These are phyloP conservation scores for Spilogale gracilis DNA, from an alignment of 2,113 vertebrate species.

Conservation along the genomic window DNA sequence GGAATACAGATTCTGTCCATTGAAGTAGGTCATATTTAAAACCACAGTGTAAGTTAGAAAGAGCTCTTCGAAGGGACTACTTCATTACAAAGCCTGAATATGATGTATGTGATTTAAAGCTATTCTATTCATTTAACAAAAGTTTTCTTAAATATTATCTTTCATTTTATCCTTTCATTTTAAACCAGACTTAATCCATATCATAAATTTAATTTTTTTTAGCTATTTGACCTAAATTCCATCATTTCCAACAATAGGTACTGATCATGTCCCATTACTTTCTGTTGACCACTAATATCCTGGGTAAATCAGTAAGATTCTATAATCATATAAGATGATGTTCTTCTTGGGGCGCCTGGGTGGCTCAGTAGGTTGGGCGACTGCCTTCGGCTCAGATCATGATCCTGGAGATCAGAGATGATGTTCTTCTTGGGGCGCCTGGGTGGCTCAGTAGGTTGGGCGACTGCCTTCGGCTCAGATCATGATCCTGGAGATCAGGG, in stretches of 20 bases:
- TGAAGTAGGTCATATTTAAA: constrained; percentile 48
- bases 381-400: too few species aligned
- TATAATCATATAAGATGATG: background rate
- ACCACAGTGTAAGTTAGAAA: background rate
- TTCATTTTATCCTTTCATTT: background rate
- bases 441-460: too few species aligned
- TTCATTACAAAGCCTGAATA: background rate
- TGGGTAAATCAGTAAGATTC: background rate
- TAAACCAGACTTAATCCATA: background rate
- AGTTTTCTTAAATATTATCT: background rate
- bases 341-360: background rate
- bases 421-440: background rate
- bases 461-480: too few species aligned
- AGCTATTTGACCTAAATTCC: constrained; percentile 2
- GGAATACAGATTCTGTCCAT: background rate
- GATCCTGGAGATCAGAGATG: too few species aligned
- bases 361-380: too few species aligned
- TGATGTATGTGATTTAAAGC: background rate
- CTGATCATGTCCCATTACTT: background rate
- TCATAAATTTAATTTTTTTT: background rate
- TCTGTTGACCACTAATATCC: background rate
- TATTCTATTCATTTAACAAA: background rate
- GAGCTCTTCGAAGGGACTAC: background rate
- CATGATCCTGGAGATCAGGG: too few species aligned
- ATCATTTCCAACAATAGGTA: background rate